Evolutionary conservation across 2,888 invertebrate species (phyloP).

Genomic region (Leptopilina myrica): DNA sequence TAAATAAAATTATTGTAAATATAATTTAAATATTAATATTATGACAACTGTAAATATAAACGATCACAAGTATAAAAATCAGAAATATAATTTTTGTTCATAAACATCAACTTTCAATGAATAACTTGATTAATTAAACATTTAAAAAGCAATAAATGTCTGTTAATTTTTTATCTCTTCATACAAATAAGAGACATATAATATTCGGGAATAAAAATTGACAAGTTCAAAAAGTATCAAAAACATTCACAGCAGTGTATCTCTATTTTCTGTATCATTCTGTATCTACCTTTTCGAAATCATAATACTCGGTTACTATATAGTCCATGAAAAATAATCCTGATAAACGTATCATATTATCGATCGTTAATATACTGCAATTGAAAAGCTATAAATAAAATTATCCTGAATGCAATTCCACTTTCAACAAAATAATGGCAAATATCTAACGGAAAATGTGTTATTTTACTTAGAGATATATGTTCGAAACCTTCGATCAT

Average conservation of each 20-base stretch:
- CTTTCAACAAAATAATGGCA: conserved; percentile 12
- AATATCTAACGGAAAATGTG: not conserved
- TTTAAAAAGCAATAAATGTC: too few relatives aligned
- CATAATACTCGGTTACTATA: not conserved
- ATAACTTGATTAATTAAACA: too few relatives aligned
- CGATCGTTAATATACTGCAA: conserved; percentile 17
- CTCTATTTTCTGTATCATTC: not conserved
- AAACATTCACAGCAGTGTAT: too few relatives aligned
- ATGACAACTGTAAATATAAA: too few relatives aligned
- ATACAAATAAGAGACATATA: not conserved
- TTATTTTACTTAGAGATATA: not conserved
- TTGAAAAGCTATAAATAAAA: conserved; percentile 27
- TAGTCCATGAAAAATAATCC: conserved; percentile 16
- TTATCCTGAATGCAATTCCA: conserved; percentile 18
- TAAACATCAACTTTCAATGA: too few relatives aligned
- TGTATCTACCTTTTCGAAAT: not conserved
- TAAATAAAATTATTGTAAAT: too few relatives aligned
- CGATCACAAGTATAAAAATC: too few relatives aligned
- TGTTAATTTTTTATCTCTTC: too few relatives aligned
- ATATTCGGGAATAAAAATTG: conserved; percentile 10
- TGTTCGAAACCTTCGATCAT: not conserved
- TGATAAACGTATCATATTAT: conserved; percentile 26
- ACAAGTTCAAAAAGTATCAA: not conserved
- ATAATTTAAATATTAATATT: too few relatives aligned
- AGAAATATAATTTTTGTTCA: too few relatives aligned